Percentiles rank a stretch among this genome's conserved stretches.
phyloP scores from a whole-genome alignment of 2,888 invertebrate species.

The Philhelius pedissequus region DNA sequence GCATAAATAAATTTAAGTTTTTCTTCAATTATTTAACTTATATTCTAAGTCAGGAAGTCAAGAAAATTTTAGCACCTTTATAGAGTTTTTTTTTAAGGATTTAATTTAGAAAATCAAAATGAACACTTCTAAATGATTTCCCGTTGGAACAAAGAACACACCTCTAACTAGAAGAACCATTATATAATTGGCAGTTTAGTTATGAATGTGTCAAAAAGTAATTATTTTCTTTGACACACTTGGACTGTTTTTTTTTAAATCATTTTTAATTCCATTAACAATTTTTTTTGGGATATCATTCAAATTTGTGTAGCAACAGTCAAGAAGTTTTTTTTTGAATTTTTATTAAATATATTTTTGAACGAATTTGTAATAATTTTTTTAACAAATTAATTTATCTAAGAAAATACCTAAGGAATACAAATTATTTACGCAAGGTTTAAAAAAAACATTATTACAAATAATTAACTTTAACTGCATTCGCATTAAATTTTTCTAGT shows the following conservation, averaged over 20 bases:
- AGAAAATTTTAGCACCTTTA: constrained; percentile 55
- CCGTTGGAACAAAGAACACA: constrained; percentile 6
- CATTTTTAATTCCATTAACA: not conserved
- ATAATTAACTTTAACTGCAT: not conserved
- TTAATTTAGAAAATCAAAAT: not conserved
- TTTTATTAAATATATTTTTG: constrained; percentile 6
- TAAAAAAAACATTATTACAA: constrained; percentile 12
- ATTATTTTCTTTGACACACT: not conserved
- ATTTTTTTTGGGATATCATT: constrained; percentile 14
- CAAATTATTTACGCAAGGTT: not conserved
- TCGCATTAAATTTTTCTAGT: constrained; percentile 11
- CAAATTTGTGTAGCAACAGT: constrained; percentile 32
- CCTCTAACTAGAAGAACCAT: not conserved
- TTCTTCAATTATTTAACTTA: not conserved
- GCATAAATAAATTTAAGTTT: not conserved
- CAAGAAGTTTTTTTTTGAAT: constrained; percentile 40
- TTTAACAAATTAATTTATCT: constrained; percentile 11
- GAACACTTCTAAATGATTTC: not conserved
- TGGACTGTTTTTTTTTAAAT: constrained; percentile 12
- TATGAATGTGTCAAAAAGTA: not conserved
- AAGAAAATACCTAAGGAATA: constrained; percentile 1
- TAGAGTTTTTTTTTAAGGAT: constrained; percentile 25
- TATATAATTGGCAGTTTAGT: constrained; percentile 16
- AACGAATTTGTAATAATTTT: constrained; percentile 2
- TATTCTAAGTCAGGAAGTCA: constrained; percentile 33